phyloP scores from a whole-genome alignment of 1,140 invertebrate species.

The Conus ventricosus region DNA sequence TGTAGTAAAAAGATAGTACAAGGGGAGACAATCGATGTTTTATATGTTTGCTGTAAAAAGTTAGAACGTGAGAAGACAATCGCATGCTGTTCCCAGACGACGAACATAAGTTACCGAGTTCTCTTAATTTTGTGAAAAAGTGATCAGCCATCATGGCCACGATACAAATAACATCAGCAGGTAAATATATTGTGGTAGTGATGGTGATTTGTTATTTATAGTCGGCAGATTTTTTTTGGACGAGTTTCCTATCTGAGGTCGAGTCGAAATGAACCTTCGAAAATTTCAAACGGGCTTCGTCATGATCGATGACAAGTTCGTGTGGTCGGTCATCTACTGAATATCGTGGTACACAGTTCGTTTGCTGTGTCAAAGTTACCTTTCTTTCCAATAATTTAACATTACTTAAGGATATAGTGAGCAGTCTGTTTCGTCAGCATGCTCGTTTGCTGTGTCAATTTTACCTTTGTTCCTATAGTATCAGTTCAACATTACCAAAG shows the following conservation, averaged over 20 bases:
- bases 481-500: background rate
- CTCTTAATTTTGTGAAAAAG: background rate
- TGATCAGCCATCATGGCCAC: slow-evolving; percentile 13
- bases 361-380: too few species aligned
- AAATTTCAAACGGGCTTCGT: slow-evolving; percentile 22
- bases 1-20: too few species aligned
- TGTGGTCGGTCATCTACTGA: background rate
- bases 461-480: background rate
- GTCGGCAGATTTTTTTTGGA: background rate
- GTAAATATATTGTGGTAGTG: background rate
- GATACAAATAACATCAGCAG: slow-evolving; percentile 41
- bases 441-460: background rate
- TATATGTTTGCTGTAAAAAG: background rate
- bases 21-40: background rate
- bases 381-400: too few species aligned
- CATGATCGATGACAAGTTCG: background rate
- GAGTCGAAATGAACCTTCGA: background rate
- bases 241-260: background rate
- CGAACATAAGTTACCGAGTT: background rate
- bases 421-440: background rate
- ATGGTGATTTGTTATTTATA: background rate
- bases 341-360: background rate
- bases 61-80: background rate
- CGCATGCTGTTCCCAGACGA: slow-evolving; percentile 20
- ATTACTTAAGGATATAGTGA: too few species aligned